Evolutionary conservation across 2,113 vertebrate species (phyloP).

Genomic region (Oenanthe oenanthe): DNA sequence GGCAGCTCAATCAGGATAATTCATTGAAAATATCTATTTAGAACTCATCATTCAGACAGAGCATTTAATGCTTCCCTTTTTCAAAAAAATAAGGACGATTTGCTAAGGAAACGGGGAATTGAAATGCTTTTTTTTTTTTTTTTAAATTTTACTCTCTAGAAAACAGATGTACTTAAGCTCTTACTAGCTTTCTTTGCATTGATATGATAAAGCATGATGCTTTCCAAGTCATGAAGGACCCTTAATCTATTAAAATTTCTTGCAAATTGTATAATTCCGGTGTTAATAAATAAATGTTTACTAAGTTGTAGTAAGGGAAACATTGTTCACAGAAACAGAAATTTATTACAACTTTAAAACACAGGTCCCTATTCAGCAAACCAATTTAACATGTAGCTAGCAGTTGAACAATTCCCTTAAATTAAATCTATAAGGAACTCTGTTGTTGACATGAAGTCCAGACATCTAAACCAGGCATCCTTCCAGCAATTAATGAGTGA

Average conservation of each 20-base stretch:
- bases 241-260: neutral
- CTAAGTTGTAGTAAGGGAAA: neutral
- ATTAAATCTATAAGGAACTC: neutral
- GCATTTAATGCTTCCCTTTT: conserved; percentile 42
- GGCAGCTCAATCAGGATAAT: conserved; percentile 56
- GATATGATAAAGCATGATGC: neutral
- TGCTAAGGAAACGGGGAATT: conserved; percentile 21
- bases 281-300: conserved; percentile 26
- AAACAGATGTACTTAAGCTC: conserved; percentile 34
- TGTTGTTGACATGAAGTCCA: neutral
- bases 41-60: conserved; percentile 11
- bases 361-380: neutral
- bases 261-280: neutral
- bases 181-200: neutral
- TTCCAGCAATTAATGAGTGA: neutral
- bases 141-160: neutral
- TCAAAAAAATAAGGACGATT: conserved; percentile 11
- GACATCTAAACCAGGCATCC: neutral
- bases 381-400: neutral
- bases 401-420: neutral
- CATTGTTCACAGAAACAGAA: neutral
- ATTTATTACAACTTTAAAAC: neutral
- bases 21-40: conserved; percentile 49
- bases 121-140: neutral
- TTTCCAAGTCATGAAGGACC: neutral